Evolutionary conservation across 2,888 invertebrate species (phyloP), one percentile per base, ranked within the genome.

Genomic region (Oligia latruncula): DNA sequence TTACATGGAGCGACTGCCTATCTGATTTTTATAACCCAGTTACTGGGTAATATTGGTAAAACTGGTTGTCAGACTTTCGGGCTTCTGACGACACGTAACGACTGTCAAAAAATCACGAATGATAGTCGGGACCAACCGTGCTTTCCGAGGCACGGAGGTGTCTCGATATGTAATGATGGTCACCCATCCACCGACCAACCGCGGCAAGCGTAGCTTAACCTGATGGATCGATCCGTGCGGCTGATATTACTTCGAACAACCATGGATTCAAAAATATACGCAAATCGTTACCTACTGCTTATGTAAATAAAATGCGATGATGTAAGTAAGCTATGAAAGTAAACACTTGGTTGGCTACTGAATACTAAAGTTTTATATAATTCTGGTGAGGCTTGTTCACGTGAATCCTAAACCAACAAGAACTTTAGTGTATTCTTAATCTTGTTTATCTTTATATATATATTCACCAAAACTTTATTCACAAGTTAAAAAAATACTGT

Each of bases 231-330:
- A 55, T 20, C 55, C 20, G 55, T 55, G 55, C 55, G 2, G 55
- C 2, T 46, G 46, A 11, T 23, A 23, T 55, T 55, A 55, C 20
- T 9, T 23, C 55, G 4, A 46, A n/a, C 11, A 43, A 60, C 11
- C 17, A 78, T 35, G 52, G 8, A 29, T 78, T 35, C 6, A 29
- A 79, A 79, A 65, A 58, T 29, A 65, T 49, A 4, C n/a, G 46
- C n/a, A 49, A 65, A 20, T 58, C 23, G 3, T 11, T 55, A 29
- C 29, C 29, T 29, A 66, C 20, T n/a, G 35, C 8, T 46, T 29
- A 20, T 17, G 4, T 71, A 66, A 80, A 66, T 29, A 64, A 70
- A 29, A 29, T 55, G 15, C 2, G 35, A 58, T 78, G 40, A 43
- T 72, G 0, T 60, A 40, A 40, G 0, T 60, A 40, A 40, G 40